Evolutionary conservation across 2,113 vertebrate species (phyloP).

Genomic region (Callaeas wilsoni): DNA sequence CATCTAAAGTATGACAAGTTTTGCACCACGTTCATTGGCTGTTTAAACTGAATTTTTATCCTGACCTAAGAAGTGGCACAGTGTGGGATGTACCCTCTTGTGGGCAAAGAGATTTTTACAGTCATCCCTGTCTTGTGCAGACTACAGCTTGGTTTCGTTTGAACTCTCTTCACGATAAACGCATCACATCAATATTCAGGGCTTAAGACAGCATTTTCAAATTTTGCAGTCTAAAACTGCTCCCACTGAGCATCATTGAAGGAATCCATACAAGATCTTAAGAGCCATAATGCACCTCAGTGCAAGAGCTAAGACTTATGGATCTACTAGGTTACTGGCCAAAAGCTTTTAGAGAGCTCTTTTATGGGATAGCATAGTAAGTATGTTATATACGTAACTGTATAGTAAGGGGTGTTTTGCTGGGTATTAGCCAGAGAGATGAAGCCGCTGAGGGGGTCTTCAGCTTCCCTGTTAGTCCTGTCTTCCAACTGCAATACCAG

Average conservation of each 20-base stretch:
- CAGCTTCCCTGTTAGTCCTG: background rate
- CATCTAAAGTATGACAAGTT: background rate
- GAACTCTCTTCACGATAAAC: background rate
- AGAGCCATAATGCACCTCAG: background rate
- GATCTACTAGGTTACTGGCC: background rate
- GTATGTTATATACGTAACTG: background rate
- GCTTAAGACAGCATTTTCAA: background rate
- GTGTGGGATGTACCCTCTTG: background rate
- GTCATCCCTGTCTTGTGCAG: background rate
- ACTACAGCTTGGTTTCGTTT: background rate
- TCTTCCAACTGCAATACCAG: background rate
- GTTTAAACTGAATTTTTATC: background rate
- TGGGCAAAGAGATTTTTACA: slow-evolving; percentile 30
- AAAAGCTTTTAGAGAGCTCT: background rate
- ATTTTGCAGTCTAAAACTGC: background rate
- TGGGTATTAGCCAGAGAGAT: background rate
- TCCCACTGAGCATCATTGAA: background rate
- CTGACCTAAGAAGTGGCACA: background rate
- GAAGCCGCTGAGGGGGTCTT: background rate
- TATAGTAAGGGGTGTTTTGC: background rate
- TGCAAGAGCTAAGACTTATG: background rate
- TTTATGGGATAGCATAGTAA: background rate
- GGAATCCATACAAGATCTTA: background rate
- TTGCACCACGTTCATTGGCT: background rate
- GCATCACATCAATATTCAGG: background rate